phyloP scores from a whole-genome alignment of 2,797 vertebrate species.

The Leptoclinus maculatus region DNA sequence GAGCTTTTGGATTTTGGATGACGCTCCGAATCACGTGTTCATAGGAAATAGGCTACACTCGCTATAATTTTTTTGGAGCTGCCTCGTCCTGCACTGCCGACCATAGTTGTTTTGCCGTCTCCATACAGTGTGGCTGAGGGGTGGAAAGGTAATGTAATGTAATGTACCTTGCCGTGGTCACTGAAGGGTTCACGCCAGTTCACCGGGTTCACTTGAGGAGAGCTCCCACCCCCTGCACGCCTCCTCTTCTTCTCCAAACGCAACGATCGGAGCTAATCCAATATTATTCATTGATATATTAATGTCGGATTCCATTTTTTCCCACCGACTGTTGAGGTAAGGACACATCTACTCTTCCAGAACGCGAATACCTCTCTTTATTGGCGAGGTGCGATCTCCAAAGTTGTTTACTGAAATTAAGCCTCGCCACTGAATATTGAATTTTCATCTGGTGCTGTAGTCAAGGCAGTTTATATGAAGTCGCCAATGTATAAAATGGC shows the following conservation, averaged over 20 bases:
- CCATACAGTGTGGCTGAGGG: constrained; percentile 74
- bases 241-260: constrained; percentile 82
- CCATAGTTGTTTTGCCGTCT: constrained; percentile 80
- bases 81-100: constrained; percentile 82
- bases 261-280: constrained; percentile 83
- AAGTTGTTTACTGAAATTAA: constrained; percentile 78
- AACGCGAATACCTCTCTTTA: constrained; percentile 29
- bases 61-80: constrained; percentile 83
- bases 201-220: constrained; percentile 86
- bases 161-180: constrained; percentile 83
- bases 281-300: constrained; percentile 85
- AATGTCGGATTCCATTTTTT: constrained; percentile 82
- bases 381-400: constrained; percentile 58
- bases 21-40: constrained; percentile 87
- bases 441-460: constrained; percentile 78
- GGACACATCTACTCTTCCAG: constrained; percentile 67
- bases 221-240: constrained; percentile 82
- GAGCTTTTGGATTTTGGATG: constrained; percentile 87
- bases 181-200: constrained; percentile 86
- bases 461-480: constrained; percentile 84
- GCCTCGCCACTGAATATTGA: constrained; percentile 75
- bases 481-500: constrained; percentile 90
- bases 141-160: constrained; percentile 75
- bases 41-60: constrained; percentile 81
- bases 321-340: constrained; percentile 81